Base-by-base conservation (phyloP, 64 coral and sea anemone species). In the Montipora cactus region DNA sequence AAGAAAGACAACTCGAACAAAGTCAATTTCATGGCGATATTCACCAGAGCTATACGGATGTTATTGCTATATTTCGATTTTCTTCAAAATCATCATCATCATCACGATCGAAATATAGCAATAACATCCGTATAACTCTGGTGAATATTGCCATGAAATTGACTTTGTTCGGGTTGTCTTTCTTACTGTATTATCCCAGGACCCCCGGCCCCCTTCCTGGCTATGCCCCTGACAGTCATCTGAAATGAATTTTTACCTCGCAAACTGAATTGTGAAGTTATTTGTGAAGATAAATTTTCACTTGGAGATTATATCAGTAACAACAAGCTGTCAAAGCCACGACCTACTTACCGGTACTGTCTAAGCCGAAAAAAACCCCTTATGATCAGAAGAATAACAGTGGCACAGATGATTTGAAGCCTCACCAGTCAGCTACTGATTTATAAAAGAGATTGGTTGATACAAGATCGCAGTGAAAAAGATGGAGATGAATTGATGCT, bases 161-260 rank as follows among this genome's bases (percentile, higher is more conserved):
- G 37, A 37, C 37, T 2, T 37, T 37, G 37, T 37, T 37, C 37
- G 37, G 37, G 37, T 37, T 37, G 37, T 37, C 37, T 37, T 37
- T 37, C 37, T 37, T 37, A 37, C 37, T 37, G 37, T 37, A 37
- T 37, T 37, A 37, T 37, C 37, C 37, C 37, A 37, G 37, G 37
- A 37, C 37, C 37, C 37, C 37, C 37, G 37, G 37, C 37, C 37
- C 37, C 37, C 37, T 37, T 2, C 37, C 37, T 37, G 37, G 1
- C 37, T 37, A 37, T 37, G 37, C 37, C 37, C 37, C 37, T 55
- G 84, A 15, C 11, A 74, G 37, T 52, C 64, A 49, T 72, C 46
- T 20, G 67, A 74, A 48, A 87, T 81, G 50, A 23, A 81, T 57
- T 81, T 81, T 64, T 21, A 22, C 79, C 79, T 81, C 3, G 79